Percentiles rank a stretch among this genome's conserved stretches.
These are phyloP conservation scores for Mythimna lalbum DNA, from an alignment of 2,888 invertebrate genomes.

Conservation along the genomic window DNA sequence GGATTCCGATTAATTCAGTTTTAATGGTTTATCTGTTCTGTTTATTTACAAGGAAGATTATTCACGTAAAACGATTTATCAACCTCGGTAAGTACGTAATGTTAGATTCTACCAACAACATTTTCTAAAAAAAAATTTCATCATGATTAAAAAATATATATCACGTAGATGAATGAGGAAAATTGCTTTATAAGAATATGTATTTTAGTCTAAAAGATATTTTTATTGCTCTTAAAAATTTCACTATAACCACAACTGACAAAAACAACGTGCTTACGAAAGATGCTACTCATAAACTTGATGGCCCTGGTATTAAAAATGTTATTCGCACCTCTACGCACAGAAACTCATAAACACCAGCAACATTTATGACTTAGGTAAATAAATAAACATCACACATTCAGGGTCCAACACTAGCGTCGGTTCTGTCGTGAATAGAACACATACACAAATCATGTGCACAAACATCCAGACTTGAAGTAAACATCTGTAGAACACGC, in stretches of 20 bases:
- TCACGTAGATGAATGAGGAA: not conserved
- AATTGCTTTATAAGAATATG: not conserved
- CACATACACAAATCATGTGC: conserved; percentile 52
- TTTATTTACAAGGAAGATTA: conserved; percentile 10
- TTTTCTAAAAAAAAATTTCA: not conserved
- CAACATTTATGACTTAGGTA: conserved; percentile 50
- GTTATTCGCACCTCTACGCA: conserved; percentile 36
- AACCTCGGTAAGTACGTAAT: not conserved
- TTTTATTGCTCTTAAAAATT: not conserved
- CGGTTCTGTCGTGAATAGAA: conserved; percentile 32
- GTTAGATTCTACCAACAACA: not conserved
- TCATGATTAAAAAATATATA: not conserved
- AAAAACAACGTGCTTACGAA: not conserved
- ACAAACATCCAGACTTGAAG: conserved; percentile 37
- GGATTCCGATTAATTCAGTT: conserved; percentile 39
- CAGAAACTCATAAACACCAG: conserved; percentile 40
- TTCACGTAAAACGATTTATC: not conserved
- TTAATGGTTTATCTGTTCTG: conserved; percentile 3
- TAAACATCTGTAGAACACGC: conserved; percentile 45
- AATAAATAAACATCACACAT: conserved; percentile 59
- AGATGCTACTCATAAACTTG: conserved; percentile 24
- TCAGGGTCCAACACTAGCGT: conserved; percentile 31
- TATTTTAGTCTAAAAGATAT: not conserved
- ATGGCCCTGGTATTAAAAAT: conserved; percentile 39
- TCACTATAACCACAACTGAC: not conserved